Evolutionary conservation across 2,113 vertebrate species (phyloP).

Genomic region (Henicopernis longicauda): DNA sequence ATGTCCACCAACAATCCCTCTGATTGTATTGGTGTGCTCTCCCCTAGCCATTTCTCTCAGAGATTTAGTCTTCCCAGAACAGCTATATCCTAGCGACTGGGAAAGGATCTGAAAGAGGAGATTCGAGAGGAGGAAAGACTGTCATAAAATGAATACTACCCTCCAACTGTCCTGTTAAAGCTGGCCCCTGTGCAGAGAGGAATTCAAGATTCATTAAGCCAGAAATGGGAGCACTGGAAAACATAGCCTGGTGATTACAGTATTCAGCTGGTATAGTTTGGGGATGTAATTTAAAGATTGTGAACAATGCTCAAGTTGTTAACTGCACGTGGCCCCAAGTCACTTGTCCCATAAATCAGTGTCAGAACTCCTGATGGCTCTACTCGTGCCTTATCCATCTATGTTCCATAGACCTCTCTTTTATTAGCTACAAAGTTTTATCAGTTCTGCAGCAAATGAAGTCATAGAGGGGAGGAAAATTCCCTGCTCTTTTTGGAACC

Average conservation of each 20-base stretch:
- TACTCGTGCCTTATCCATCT: neutral
- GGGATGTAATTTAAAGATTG: neutral
- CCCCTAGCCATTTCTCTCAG: neutral
- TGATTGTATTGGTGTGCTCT: neutral
- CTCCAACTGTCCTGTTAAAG: neutral
- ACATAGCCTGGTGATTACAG: neutral
- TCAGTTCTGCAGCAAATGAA: neutral
- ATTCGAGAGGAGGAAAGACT: neutral
- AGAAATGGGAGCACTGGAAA: neutral
- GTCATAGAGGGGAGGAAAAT: neutral
- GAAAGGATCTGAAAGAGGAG: neutral
- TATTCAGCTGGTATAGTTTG: neutral
- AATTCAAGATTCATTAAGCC: neutral
- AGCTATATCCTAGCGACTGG: neutral
- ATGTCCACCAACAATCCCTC: neutral
- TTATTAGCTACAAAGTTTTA: neutral
- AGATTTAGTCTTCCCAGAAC: neutral
- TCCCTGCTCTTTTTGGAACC: neutral
- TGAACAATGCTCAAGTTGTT: neutral
- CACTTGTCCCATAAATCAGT: constrained; percentile 3
- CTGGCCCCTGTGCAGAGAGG: neutral
- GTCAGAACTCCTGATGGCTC: neutral
- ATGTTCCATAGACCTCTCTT: neutral
- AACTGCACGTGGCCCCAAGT: neutral
- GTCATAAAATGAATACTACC: neutral